A percentile compares a stretch with the other conserved stretches of the same genome.
Evolutionary conservation across 1,140 invertebrate genomes (phyloP).

Genomic region (Cydia splendana): DNA sequence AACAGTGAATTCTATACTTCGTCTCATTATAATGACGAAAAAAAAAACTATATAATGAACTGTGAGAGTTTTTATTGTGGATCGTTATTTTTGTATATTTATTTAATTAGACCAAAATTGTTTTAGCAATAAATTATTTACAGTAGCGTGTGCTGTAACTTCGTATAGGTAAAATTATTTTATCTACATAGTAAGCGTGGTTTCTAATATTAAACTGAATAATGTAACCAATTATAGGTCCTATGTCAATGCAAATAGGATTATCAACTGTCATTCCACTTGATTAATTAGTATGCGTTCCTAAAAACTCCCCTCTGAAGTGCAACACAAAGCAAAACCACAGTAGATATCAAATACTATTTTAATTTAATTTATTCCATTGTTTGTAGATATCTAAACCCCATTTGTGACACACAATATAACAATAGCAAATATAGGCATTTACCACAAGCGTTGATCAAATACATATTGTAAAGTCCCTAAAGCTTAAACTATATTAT

Average conservation of each 20-base stretch:
- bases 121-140: too few species aligned
- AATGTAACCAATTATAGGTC: not conserved
- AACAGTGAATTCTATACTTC: not conserved
- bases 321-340: not conserved
- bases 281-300: not conserved
- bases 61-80: too few species aligned
- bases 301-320: not conserved
- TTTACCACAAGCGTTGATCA: not conserved
- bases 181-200: not conserved
- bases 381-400: not conserved
- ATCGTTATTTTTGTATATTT: too few species aligned
- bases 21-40: too few species aligned
- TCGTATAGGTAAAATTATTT: not conserved
- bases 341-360: not conserved
- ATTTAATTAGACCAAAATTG: too few species aligned
- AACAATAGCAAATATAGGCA: slow-evolving; percentile 3
- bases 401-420: not conserved
- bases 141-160: not conserved
- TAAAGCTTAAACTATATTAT: not conserved
- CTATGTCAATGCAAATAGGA: not conserved
- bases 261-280: not conserved
- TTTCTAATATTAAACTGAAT: not conserved
- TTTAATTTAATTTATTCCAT: slow-evolving; percentile 9
- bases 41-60: too few species aligned
- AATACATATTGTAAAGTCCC: not conserved